Conservation (phyloP, 2,113 vertebrate genomes). For the Gymnocephalus cernua region DNA sequence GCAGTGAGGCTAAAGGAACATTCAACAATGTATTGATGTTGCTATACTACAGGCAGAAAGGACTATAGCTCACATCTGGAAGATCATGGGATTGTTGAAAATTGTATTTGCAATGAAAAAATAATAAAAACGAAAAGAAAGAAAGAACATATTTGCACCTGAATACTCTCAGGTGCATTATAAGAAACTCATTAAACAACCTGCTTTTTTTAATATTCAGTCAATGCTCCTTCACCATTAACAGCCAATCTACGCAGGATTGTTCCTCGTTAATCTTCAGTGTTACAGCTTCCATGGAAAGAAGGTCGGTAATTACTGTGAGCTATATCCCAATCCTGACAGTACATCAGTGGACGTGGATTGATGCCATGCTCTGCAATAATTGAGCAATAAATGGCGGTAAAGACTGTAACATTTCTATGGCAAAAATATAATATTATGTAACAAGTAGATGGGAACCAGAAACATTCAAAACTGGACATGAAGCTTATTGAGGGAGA, state of each 20-base stretch:
- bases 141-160: too few species aligned
- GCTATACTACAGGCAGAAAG: too few species aligned
- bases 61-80: too few species aligned
- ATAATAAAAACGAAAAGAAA: too few species aligned
- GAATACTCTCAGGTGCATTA: background rate
- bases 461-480: background rate
- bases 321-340: background rate
- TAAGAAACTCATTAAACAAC: background rate
- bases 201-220: background rate
- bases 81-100: too few species aligned
- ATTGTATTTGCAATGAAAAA: too few species aligned
- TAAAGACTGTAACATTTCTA: background rate
- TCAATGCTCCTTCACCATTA: background rate
- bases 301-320: background rate
- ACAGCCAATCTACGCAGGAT: background rate
- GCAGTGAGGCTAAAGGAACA: too few species aligned
- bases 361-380: background rate
- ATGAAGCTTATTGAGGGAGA: background rate
- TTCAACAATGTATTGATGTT: too few species aligned
- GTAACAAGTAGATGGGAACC: too few species aligned
- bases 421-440: too few species aligned
- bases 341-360: background rate
- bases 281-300: too few species aligned
- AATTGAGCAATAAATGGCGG: background rate
- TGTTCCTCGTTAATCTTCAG: background rate